Evolutionary conservation across 1,140 invertebrate species (phyloP), one percentile per base, ranked within the genome.

Genomic region (Helicoverpa zea): DNA sequence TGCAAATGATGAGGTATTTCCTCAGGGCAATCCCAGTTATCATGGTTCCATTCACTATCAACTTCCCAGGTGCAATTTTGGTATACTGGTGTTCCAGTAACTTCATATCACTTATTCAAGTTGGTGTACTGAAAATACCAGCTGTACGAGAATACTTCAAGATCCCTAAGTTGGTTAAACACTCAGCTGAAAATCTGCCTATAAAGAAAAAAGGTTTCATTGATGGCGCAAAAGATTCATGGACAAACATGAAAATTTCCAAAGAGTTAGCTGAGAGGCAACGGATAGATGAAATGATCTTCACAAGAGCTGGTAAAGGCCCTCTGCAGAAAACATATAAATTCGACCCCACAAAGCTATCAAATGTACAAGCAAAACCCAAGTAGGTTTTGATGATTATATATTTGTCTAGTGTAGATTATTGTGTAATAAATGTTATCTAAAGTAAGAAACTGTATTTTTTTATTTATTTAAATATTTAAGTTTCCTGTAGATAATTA

Each of bases 21-120:
- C 87, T 99, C 0, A 93, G 97, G 84, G 96, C 95, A 1, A 82
- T 99, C 51, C 99, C 99, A 12, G 0, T 99, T 11, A 81, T 98
- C 29, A 97, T 98, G 87, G 96, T 99, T 63, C 97, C 98, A 4
- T 97, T 99, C 86, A 98, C 97, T 14, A 96, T 98, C 30, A 97
- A 98, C 89, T 99, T 99, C 88, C 97, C 98, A n/a, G 96, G 97
- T 30, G 98, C 97, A 14, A 97, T 99, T 87, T 95, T 98, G 29
- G 97, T 97, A 54, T 99, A 99, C 90, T 99, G 99, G 99, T 95
- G 96, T 47, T 97, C 97, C 35, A 98, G 97, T 75, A 99, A 99
- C 92, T 95, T 97, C n/a, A 96, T 99, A 79, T 99, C 99, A 0
- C 87, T 99, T 7, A 63, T 95, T 0, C 98, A 99, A 97, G 97